Conservation (phyloP, 2,113 vertebrate genomes). For the Zosterops hypoxanthus region DNA sequence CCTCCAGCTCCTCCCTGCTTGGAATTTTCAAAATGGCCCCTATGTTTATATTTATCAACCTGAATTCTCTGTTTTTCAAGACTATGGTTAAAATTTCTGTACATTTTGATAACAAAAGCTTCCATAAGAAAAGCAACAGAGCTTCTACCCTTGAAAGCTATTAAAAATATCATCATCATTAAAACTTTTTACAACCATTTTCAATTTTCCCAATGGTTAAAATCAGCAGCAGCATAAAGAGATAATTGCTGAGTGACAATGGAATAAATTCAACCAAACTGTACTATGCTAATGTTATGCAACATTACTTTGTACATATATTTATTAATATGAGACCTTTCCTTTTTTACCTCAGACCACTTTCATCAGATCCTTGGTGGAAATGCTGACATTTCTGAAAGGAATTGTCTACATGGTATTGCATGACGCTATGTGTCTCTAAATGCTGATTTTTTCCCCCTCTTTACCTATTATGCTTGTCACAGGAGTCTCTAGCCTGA, state of each 20-base stretch:
- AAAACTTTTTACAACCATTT: not conserved
- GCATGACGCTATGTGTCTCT: conserved; percentile 51
- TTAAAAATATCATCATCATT: not conserved
- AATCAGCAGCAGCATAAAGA: conserved; percentile 33
- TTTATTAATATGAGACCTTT: conserved; percentile 47
- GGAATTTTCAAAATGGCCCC: not conserved
- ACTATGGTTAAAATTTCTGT: not conserved
- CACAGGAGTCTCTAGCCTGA: conserved; percentile 68
- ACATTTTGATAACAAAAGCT: not conserved
- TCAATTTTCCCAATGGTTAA: conserved; percentile 16
- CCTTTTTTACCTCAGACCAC: conserved; percentile 42
- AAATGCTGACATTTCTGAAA: conserved; percentile 44
- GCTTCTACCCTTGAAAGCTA: not conserved
- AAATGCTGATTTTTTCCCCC: conserved; percentile 38
- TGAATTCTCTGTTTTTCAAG: not conserved
- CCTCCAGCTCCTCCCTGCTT: not conserved
- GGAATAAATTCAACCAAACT: not conserved
- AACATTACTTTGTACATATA: not conserved
- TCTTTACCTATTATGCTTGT: conserved; percentile 53
- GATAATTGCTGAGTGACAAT: not conserved
- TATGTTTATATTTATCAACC: not conserved
- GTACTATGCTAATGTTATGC: not conserved
- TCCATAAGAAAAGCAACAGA: not conserved
- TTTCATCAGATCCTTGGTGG: conserved; percentile 59
- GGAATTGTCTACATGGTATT: conserved; percentile 42